Conservation (phyloP, 2,113 vertebrate species). For the Callaeas wilsoni region DNA sequence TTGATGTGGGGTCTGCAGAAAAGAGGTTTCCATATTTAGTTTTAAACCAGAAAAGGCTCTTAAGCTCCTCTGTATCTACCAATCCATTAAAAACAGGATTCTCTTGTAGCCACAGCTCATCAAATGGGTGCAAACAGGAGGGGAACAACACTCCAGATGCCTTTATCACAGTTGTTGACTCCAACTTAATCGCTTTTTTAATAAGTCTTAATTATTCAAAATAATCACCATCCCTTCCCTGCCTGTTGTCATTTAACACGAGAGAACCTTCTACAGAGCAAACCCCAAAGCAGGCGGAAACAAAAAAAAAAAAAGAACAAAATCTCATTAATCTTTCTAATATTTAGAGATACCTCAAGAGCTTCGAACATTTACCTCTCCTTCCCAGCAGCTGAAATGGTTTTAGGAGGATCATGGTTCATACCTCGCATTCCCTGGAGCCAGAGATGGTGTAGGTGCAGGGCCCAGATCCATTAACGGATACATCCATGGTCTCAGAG, state of each 20-base stretch:
- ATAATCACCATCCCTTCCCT: slow-evolving; percentile 52
- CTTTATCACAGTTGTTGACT: slow-evolving; percentile 62
- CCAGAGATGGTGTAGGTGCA: slow-evolving; percentile 98
- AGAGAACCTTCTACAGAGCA: slow-evolving; percentile 62
- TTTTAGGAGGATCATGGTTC: slow-evolving; percentile 93
- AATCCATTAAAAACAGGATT: background rate
- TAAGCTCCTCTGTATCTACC: background rate
- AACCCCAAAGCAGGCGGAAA: slow-evolving; percentile 58
- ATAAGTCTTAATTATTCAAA: slow-evolving; percentile 52
- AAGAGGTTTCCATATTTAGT: background rate
- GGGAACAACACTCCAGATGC: background rate
- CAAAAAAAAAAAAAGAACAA: background rate
- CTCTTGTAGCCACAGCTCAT: background rate
- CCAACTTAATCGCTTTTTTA: slow-evolving; percentile 55
- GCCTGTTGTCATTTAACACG: slow-evolving; percentile 48
- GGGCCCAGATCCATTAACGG: slow-evolving; percentile 95
- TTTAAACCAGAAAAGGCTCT: background rate
- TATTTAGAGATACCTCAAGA: slow-evolving; percentile 72
- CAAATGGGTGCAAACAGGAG: background rate
- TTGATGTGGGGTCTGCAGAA: background rate
- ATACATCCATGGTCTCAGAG: slow-evolving; percentile 98
- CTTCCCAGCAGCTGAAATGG: slow-evolving; percentile 92
- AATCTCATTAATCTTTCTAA: slow-evolving; percentile 67
- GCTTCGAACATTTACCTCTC: slow-evolving; percentile 92
- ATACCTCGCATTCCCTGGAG: slow-evolving; percentile 99